A percentile compares a stretch with the other conserved stretches of the same genome.
Evolutionary conservation across 2,888 invertebrate genomes (phyloP).

Genomic region (Callinectes sapidus): DNA sequence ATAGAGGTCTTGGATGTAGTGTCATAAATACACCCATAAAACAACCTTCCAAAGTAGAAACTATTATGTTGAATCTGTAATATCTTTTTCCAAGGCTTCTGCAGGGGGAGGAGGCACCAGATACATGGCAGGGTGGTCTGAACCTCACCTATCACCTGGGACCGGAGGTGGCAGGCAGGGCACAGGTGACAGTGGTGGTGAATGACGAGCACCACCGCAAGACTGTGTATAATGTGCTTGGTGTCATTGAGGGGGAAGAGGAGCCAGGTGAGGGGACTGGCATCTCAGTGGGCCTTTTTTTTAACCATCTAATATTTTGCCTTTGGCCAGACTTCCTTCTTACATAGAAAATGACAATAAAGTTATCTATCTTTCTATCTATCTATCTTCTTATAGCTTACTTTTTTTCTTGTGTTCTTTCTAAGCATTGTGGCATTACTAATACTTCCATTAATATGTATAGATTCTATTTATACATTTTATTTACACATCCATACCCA

Average conservation of each 20-base stretch:
- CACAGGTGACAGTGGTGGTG: conserved; percentile 3
- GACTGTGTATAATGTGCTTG: conserved; percentile 41
- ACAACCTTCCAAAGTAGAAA: background rate
- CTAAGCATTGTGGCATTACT: no score
- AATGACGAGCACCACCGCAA: background rate
- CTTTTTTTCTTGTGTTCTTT: no score
- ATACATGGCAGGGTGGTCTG: conserved; percentile 43
- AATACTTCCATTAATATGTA: no score
- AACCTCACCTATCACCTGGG: conserved; percentile 27
- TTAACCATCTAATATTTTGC: no score
- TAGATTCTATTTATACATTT: no score
- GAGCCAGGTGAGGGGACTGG: conserved; percentile 43
- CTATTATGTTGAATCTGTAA: background rate
- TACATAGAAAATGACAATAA: no score
- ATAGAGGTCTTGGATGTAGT: background rate
- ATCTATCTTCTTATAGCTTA: no score
- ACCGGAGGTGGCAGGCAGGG: background rate
- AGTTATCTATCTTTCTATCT: no score
- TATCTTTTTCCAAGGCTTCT: conserved; percentile 36
- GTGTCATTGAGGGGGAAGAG: background rate
- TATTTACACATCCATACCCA: no score
- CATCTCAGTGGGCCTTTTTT: no score
- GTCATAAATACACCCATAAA: background rate
- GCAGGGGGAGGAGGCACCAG: conserved; percentile 4
- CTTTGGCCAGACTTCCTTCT: no score